Conservation (phyloP, 2,888 invertebrate species). For the Meghimatium bilineatum region DNA sequence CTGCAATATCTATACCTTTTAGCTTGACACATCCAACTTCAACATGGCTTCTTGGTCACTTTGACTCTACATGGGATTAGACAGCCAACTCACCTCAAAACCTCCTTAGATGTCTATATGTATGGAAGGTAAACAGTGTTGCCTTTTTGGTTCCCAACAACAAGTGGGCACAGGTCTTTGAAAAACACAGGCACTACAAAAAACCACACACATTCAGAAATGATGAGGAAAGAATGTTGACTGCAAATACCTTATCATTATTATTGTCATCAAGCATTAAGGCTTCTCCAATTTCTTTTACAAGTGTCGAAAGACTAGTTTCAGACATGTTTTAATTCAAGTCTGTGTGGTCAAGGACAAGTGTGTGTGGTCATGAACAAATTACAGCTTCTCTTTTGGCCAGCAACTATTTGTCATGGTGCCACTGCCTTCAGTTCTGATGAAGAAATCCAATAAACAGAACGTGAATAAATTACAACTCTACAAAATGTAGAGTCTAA, state of each 20-base stretch:
- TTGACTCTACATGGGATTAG: too few species aligned
- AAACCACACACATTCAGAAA: too few species aligned
- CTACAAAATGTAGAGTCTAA: background rate
- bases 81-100: too few species aligned
- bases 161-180: too few species aligned
- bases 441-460: background rate
- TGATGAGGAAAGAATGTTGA: background rate
- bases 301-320: slow-evolving; percentile 47
- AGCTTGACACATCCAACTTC: too few species aligned
- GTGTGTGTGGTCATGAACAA: background rate
- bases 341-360: background rate
- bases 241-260: slow-evolving; percentile 58
- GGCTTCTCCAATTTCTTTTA: slow-evolving; percentile 67
- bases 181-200: too few species aligned
- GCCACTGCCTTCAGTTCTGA: background rate
- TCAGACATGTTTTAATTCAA: slow-evolving; percentile 19
- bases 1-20: too few species aligned
- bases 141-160: too few species aligned
- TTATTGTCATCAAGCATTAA: slow-evolving; percentile 62
- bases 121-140: too few species aligned
- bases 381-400: too few species aligned
- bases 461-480: background rate
- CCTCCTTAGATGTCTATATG: too few species aligned
- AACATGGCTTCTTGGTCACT: too few species aligned
- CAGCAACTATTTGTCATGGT: background rate